Conservation (phyloP, 2,888 invertebrate species). For the Neoascia interrupta region DNA sequence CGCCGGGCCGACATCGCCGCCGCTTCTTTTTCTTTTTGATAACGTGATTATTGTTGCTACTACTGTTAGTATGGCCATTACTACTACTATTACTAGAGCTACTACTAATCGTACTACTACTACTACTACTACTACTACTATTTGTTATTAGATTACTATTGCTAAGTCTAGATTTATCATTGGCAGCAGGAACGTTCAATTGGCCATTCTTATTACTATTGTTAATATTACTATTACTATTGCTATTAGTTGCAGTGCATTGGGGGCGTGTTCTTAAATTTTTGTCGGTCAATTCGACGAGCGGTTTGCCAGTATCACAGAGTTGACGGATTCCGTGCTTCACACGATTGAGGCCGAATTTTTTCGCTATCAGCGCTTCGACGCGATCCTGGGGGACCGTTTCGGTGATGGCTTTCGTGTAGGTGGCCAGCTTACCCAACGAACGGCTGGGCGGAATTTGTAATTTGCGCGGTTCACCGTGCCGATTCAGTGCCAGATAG, state of each 20-base stretch:
- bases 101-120: conserved; percentile 71
- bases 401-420: conserved; percentile 86
- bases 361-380: conserved; percentile 81
- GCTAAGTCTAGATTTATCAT: conserved; percentile 72
- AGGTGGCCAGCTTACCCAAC: conserved; percentile 87
- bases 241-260: conserved; percentile 75
- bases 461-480: conserved; percentile 86
- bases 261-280: conserved; percentile 80
- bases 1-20: conserved; percentile 76
- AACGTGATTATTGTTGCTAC: conserved; percentile 70
- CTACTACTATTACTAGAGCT: conserved; percentile 70
- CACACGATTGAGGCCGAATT: conserved; percentile 80
- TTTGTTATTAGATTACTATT: conserved; percentile 70
- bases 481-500: conserved; percentile 88
- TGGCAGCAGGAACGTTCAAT: conserved; percentile 75
- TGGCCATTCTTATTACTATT: conserved; percentile 73
- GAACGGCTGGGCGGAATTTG: conserved; percentile 85
- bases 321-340: conserved; percentile 80
- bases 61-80: conserved; percentile 72
- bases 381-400: conserved; percentile 81
- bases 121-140: conserved; percentile 71
- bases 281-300: conserved; percentile 78
- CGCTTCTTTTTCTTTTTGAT: conserved; percentile 75
- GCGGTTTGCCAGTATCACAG: conserved; percentile 80
- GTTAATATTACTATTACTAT: conserved; percentile 71